These are phyloP conservation scores for Macropus fuliginosus DNA, from an alignment of 2,797 vertebrate species.

Conservation along the genomic window DNA sequence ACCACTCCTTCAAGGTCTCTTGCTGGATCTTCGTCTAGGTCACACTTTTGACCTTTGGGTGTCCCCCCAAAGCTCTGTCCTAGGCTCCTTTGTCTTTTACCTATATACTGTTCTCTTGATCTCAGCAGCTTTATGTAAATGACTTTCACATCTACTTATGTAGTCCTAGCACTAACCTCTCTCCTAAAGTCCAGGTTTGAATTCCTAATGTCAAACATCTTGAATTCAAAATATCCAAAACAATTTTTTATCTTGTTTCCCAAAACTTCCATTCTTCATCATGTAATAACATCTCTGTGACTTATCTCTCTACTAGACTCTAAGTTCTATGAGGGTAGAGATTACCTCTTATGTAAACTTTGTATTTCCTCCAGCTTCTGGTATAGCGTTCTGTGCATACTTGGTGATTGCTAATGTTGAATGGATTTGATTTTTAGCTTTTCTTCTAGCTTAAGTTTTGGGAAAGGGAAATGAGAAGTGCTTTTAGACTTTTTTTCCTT, in stretches of 20 bases:
- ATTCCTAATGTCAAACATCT: neutral
- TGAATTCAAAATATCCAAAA: neutral
- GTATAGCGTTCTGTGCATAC: neutral
- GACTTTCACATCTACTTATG: neutral
- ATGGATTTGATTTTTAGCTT: neutral
- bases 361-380: neutral
- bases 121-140: neutral
- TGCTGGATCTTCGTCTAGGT: neutral
- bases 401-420: neutral
- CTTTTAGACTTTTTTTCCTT: neutral
- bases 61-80: neutral
- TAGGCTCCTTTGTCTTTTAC: neutral
- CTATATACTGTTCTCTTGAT: neutral
- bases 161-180: neutral
- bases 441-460: neutral
- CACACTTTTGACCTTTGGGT: neutral
- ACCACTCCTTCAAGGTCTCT: neutral
- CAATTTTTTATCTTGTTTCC: neutral
- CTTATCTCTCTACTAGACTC: neutral
- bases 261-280: neutral
- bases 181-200: neutral
- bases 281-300: neutral
- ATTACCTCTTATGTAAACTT: neutral
- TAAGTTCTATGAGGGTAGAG: neutral
- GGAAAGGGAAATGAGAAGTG: conserved; percentile 28